Base-by-base conservation (phyloP, 2,797 vertebrate species). In the Acestrorhynchus altus region DNA sequence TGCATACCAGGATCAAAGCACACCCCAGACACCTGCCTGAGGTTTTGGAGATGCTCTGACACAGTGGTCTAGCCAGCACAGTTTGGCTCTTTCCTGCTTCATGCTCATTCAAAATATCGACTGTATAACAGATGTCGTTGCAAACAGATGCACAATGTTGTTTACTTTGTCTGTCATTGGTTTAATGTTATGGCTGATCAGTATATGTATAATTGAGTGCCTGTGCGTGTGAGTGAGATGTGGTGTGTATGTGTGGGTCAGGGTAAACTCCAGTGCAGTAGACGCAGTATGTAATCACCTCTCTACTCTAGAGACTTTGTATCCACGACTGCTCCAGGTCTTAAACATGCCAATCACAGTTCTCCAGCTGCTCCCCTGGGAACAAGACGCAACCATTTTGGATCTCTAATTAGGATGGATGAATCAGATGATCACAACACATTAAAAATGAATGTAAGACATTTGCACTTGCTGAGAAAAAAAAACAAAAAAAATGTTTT, bases 391-490 rank as follows among this genome's bases (percentile, higher is more conserved):
- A 60, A 85, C 81, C 84, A 85, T 92, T 92, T 92, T 86, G 86
- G 91, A 90, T 87, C 89, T 91, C 87, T 88, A 89, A 94, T 92
- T 93, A 93, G 88, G 85, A 87, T 83, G 87, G 87, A 87, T 87
- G 83, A 71, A 82, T 92, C 92, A 89, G 83, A 92, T 88, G 89
- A 91, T 89, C 90, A 90, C 87, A 87, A 83, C 88, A 82, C 91
- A 92, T 93, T 87, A 91, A 93, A 91, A 87, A 93, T 92, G 89
- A 80, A 92, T 92, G 90, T 91, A 91, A 80, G 83, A 91, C 92
- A 91, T 92, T 93, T 93, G 91, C 91, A 93, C 88, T 92, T 90
- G 90, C 89, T 88, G 71, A 77, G n/a, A 18, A 87, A 89, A 87
- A n/a, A n/a, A n/a, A n/a, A n/a, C n/a, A n/a, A n/a, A n/a, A n/a